Percentiles rank a stretch among this genome's conserved stretches.
Conservation (phyloP, 2,113 vertebrate species). For the Burhinus oedicnemus region DNA sequence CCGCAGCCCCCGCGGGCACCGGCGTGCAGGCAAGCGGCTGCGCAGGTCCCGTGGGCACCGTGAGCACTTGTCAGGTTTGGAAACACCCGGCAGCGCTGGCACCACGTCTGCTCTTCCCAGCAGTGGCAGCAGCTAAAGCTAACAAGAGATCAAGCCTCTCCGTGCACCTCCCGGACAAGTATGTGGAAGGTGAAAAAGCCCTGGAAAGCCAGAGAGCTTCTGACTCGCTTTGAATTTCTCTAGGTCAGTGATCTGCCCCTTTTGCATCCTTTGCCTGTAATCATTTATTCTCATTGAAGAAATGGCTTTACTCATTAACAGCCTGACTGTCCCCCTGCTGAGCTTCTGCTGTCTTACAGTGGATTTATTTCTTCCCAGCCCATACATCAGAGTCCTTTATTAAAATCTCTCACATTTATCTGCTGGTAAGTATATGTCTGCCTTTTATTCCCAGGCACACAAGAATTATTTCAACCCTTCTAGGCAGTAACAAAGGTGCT, state of each 20-base stretch:
- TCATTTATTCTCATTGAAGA: constrained; percentile 12
- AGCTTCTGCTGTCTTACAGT: neutral
- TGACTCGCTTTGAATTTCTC: neutral
- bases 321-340: neutral
- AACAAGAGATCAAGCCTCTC: neutral
- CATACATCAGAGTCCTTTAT: neutral
- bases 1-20: rapidly evolving
- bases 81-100: rapidly evolving
- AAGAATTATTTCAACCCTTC: neutral
- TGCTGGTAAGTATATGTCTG: neutral
- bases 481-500: neutral
- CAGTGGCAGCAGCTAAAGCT: neutral
- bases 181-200: neutral
- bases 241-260: neutral
- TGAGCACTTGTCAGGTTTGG: neutral
- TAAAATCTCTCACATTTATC: neutral
- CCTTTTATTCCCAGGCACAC: neutral
- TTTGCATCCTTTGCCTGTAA: neutral
- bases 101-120: neutral
- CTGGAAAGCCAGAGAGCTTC: neutral
- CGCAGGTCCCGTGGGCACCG: neutral
- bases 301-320: constrained; percentile 42
- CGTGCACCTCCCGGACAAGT: neutral
- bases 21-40: rapidly evolving
- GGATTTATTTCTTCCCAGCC: neutral